Base-by-base conservation (phyloP, 2,888 invertebrate genomes). In the Notocelia uddmanniana region DNA sequence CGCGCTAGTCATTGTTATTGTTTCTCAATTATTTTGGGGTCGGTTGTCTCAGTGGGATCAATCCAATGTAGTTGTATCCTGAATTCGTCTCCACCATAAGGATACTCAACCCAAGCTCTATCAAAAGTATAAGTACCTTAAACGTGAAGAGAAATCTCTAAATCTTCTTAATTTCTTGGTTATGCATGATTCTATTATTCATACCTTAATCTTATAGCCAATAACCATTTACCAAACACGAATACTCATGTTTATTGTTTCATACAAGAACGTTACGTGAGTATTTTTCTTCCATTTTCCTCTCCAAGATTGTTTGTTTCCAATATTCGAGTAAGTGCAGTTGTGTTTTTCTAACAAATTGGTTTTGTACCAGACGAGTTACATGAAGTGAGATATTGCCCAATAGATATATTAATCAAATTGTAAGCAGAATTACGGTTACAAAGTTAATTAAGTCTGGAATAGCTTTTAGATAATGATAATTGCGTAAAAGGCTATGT, bases 261-360 rank as follows among this genome's bases (percentile, higher is more conserved):
- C 55, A 81, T 77, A 80, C 79, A 78, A 80, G 75, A 75, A 75
- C 77, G 73, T 77, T 75, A 64, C 69, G 63, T 70, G 74, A 73
- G 74, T 90, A 85, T 92, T 91, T 88, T 88, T 81, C 70, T 91
- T 91, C 83, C 89, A 92, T 91, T 85, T 86, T 81, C 85, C 71
- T 60, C 72, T 68, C 45, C 21, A 55, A 31, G 45, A 50, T 72
- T 88, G 86, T 90, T 89, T 89, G 85, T 85, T 79, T 87, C 82
- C 79, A 75, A 83, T 83, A 80, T 77, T 73, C 58, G 74, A 74
- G 77, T 72, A 77, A 85, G 84, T 83, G 83, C 75, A 76, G 74
- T 76, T 76, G 76, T 90, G 86, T 91, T 90, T 88, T 89, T 84
- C 73, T 84, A 83, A 69, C 77, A 81, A 88, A 89, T 89, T 88